These are phyloP conservation scores for Malurus splendens DNA, from an alignment of 2,797 vertebrate species.

Conservation along the genomic window DNA sequence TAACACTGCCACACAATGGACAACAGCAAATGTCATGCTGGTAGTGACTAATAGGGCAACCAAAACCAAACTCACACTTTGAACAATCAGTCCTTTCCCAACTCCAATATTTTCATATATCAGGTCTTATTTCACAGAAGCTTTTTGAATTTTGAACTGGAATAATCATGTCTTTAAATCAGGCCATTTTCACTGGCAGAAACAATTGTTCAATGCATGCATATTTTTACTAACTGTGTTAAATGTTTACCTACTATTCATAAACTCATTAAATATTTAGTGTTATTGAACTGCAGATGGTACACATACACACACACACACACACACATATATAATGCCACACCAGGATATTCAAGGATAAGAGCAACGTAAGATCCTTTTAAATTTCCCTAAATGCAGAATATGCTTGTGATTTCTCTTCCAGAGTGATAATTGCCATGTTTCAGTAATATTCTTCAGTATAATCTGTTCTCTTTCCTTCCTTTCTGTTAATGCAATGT, in stretches of 20 bases:
- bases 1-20: not conserved
- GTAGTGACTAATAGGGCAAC: not conserved
- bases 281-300: constrained; percentile 16
- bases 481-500: not conserved
- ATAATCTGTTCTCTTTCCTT: not conserved
- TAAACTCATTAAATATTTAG: constrained; percentile 32
- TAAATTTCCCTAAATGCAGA: not conserved
- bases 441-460: constrained; percentile 6
- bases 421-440: not conserved
- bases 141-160: not conserved
- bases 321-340: not conserved
- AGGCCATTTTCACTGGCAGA: not conserved
- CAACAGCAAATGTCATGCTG: not conserved
- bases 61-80: not conserved
- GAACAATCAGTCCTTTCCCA: not conserved
- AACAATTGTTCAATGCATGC: not conserved
- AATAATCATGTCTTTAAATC: not conserved
- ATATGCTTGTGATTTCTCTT: constrained; percentile 3
- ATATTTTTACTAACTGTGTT: not conserved
- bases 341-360: not conserved
- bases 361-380: not conserved
- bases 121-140: not conserved
- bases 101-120: not conserved
- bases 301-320: not conserved
- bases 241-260: constrained; percentile 12